A percentile compares a stretch with the other conserved stretches of the same genome.
Evolutionary conservation across 2,113 vertebrate species (phyloP).

Genomic region (Eurypyga helias): DNA sequence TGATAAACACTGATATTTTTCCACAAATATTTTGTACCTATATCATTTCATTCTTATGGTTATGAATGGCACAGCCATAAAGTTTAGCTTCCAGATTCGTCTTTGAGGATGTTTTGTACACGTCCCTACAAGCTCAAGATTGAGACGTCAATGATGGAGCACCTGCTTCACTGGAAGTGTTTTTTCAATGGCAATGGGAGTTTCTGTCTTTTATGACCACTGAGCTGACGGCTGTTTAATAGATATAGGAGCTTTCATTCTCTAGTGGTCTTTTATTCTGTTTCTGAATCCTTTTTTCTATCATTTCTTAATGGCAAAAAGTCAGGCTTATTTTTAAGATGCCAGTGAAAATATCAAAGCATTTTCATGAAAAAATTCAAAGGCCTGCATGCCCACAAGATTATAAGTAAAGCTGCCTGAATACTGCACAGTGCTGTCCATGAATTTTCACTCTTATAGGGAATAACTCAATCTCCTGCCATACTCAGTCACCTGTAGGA

Average conservation of each 20-base stretch:
- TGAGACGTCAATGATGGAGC: not conserved
- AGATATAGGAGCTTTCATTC: not conserved
- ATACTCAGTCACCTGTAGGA: not conserved
- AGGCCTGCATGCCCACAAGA: not conserved
- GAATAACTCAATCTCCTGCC: not conserved
- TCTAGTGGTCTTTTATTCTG: constrained; percentile 5
- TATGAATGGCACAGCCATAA: not conserved
- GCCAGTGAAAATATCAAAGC: constrained; percentile 46
- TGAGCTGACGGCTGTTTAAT: not conserved
- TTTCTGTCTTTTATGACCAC: not conserved
- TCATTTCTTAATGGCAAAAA: not conserved
- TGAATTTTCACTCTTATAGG: not conserved
- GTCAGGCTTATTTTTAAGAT: constrained; percentile 41
- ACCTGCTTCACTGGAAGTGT: not conserved
- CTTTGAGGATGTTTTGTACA: not conserved
- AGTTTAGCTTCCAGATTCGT: not conserved
- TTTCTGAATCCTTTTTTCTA: constrained; percentile 15
- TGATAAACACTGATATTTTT: not conserved
- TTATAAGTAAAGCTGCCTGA: constrained; percentile 11
- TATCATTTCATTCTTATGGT: not conserved
- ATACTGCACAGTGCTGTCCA: not conserved
- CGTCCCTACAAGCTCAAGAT: not conserved
- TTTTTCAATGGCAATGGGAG: not conserved
- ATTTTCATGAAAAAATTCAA: not conserved
- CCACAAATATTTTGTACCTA: not conserved